Evolutionary conservation across 2,113 vertebrate genomes (phyloP).

Genomic region (Macquaria ambigua): DNA sequence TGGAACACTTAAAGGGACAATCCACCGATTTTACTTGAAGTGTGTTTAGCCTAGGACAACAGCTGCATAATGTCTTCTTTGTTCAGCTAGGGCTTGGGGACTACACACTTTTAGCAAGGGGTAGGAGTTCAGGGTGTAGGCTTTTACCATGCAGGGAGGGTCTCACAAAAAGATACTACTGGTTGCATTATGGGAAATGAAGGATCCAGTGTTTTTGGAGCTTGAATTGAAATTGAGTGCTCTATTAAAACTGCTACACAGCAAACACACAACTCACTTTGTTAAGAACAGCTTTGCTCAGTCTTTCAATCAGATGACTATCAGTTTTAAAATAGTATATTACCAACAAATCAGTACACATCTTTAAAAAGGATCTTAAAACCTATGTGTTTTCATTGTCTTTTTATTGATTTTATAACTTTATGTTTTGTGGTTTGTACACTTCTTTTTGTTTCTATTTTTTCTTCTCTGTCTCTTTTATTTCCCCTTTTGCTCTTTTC

Average conservation of each 20-base stretch:
- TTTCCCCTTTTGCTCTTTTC: no score
- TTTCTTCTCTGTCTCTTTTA: neutral
- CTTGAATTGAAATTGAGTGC: neutral
- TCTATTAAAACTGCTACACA: neutral
- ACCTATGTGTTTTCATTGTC: neutral
- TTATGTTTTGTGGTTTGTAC: neutral
- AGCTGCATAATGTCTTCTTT: neutral
- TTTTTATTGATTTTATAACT: neutral
- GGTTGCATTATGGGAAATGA: neutral
- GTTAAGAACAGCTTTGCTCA: no score
- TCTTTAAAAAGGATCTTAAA: no score
- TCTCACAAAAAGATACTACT: neutral
- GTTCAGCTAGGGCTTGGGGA: neutral
- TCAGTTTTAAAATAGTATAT: neutral
- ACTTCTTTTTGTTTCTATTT: neutral
- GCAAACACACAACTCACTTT: neutral
- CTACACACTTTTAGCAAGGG: neutral
- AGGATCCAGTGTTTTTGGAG: neutral
- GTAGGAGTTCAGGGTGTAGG: no score
- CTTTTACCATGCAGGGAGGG: neutral
- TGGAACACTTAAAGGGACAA: neutral
- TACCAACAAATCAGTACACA: neutral
- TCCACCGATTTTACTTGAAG: neutral
- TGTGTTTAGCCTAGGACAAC: neutral
- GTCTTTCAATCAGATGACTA: no score